Percentiles rank a stretch among this genome's conserved stretches.
These are phyloP conservation scores for Myopa testacea DNA, from an alignment of 2,888 invertebrate species.

Conservation along the genomic window DNA sequence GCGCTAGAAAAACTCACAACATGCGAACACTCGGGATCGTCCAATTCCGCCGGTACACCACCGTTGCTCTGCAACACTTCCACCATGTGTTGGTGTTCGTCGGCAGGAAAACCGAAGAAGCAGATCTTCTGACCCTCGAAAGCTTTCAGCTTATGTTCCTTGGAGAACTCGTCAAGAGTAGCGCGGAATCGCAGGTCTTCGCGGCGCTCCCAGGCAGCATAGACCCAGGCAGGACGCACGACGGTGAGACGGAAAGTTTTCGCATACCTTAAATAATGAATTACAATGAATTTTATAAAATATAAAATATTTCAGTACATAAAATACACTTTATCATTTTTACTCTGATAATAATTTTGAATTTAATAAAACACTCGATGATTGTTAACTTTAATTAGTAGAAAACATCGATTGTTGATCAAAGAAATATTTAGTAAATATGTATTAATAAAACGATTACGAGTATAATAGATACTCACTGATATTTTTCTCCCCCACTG, in stretches of 20 bases:
- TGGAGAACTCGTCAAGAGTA: constrained; percentile 76
- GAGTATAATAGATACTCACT: constrained; percentile 64
- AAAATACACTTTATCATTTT: no score
- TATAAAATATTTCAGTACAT: neutral
- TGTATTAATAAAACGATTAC: neutral
- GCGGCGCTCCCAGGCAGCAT: constrained; percentile 86
- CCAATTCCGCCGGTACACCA: constrained; percentile 80
- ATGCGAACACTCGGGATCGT: constrained; percentile 89
- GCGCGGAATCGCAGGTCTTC: constrained; percentile 78
- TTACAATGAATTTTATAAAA: neutral
- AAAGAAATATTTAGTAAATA: no score
- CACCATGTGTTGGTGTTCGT: constrained; percentile 92
- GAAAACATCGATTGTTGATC: no score
- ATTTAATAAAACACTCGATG: neutral
- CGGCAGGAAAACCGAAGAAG: constrained; percentile 90
- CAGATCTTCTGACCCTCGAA: constrained; percentile 89
- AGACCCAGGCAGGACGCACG: constrained; percentile 89
- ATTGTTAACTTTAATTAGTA: neutral
- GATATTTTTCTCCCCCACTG: constrained; percentile 92
- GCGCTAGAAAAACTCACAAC: constrained; percentile 77
- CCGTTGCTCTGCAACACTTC: constrained; percentile 89
- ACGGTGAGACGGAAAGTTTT: constrained; percentile 90
- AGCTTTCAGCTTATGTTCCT: constrained; percentile 82
- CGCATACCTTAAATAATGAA: constrained; percentile 73
- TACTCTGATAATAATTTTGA: no score